Conservation (phyloP, 2,888 invertebrate species). For the Eupithecia inturbata region DNA sequence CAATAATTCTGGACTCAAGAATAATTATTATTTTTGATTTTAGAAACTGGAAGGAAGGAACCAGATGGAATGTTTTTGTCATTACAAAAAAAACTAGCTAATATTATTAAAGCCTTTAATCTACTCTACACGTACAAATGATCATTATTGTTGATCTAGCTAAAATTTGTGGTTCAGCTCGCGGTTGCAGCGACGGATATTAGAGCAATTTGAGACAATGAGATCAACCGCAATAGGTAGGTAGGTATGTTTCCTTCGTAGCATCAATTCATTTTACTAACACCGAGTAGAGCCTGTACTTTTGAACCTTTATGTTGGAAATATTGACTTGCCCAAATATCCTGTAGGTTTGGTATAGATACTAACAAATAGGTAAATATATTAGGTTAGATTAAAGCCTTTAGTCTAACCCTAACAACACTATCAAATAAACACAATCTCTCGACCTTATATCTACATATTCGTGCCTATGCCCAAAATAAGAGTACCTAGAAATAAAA, state of each 20-base stretch:
- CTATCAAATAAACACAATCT: too few species aligned
- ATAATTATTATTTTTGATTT: neutral
- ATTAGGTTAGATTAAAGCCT: too few species aligned
- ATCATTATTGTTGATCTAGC: conserved; percentile 40
- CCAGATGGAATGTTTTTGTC: neutral
- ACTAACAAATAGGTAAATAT: too few species aligned
- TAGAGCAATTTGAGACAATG: conserved; percentile 60
- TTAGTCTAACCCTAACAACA: too few species aligned
- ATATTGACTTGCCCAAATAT: too few species aligned
- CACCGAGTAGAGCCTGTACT: neutral
- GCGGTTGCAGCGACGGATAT: conserved; percentile 60
- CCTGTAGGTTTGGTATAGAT: too few species aligned
- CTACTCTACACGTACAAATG: conserved; percentile 3
- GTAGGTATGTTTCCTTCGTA: neutral
- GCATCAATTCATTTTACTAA: neutral
- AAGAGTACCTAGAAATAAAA: too few species aligned
- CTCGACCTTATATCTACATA: too few species aligned
- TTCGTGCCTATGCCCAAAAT: too few species aligned
- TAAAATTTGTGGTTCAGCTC: conserved; percentile 56
- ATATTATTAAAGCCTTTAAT: too few species aligned
- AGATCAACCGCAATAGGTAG: conserved; percentile 9
- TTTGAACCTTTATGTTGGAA: too few species aligned
- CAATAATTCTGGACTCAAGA: neutral
- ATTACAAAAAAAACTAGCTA: neutral
- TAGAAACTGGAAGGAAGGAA: neutral